A percentile compares a stretch with the other conserved stretches of the same genome.
phyloP scores from a whole-genome alignment of 2,888 invertebrate species.

The Thelaira solivaga region DNA sequence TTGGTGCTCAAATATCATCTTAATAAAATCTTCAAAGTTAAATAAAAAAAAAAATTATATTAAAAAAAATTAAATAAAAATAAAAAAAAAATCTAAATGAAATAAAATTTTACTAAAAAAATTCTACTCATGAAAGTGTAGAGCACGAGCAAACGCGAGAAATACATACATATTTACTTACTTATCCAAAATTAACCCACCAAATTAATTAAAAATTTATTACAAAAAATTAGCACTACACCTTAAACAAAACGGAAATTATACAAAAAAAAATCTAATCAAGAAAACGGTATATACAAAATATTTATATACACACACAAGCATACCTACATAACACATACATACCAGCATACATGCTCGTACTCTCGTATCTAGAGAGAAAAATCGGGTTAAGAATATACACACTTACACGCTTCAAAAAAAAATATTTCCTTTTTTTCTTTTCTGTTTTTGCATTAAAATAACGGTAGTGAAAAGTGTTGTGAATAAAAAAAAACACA shows the following conservation, averaged over 20 bases:
- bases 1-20: conserved; percentile 38
- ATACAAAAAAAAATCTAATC: background rate
- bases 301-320: background rate
- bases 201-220: conserved; percentile 51
- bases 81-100: conserved; percentile 1
- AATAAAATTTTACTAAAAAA: background rate
- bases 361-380: background rate
- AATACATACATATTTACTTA: too few relatives aligned
- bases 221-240: conserved; percentile 35
- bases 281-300: conserved; percentile 36
- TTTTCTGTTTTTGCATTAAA: conserved; percentile 2
- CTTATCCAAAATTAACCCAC: conserved; percentile 55
- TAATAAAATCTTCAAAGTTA: background rate
- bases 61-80: conserved; percentile 15
- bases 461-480: conserved; percentile 43
- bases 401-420: background rate
- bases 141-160: background rate
- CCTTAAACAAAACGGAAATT: conserved; percentile 4
- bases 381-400: conserved; percentile 37
- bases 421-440: too few relatives aligned
- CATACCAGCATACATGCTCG: too few relatives aligned
- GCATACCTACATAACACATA: too few relatives aligned
- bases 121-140: conserved; percentile 22
- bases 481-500: conserved; percentile 29
- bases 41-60: background rate